These are phyloP conservation scores for Hippopotamyrus pictus DNA, from an alignment of 2,797 vertebrate genomes.

Conservation along the genomic window DNA sequence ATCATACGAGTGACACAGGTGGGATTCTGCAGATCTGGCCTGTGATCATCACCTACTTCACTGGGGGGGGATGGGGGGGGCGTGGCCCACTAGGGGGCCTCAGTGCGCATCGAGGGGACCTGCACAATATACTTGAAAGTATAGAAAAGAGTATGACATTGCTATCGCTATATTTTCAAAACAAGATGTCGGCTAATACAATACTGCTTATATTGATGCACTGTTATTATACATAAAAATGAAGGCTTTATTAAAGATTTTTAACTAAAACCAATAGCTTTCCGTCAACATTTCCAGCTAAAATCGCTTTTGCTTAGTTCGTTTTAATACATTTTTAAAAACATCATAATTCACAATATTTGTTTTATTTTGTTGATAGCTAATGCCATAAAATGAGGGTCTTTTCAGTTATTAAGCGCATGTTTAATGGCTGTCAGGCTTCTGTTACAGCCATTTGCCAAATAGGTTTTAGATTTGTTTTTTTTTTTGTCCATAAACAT, in stretches of 20 bases:
- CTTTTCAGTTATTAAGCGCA: background rate
- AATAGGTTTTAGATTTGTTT: background rate
- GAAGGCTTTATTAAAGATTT: background rate
- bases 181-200: background rate
- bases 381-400: background rate
- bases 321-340: background rate
- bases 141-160: background rate
- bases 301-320: background rate
- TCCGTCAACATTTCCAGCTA: background rate
- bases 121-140: background rate
- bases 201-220: background rate
- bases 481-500: background rate
- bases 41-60: background rate
- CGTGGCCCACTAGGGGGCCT: background rate
- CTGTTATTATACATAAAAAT: background rate
- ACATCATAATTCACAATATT: background rate
- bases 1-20: background rate
- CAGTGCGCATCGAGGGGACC: background rate
- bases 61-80: background rate
- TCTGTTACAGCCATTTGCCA: background rate
- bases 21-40: background rate
- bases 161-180: background rate
- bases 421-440: background rate
- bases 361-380: background rate
- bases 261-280: background rate